Evolutionary conservation across 2,113 vertebrate genomes (phyloP).

Genomic region (human): GRCh38 chr3:7349001-7349500

Average conservation of each 20-base stretch:
- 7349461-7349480: not conserved
- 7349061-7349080: not conserved
- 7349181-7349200: constrained; percentile 40
- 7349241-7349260: constrained; percentile 30
- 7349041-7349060: not conserved
- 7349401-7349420: not conserved
- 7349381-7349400: not conserved
- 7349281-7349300: not conserved
- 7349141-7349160: not conserved
- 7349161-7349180: not conserved
- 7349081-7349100: not conserved
- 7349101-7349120: not conserved
- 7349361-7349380: not conserved
- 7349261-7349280: constrained; percentile 50
- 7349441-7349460: not conserved
- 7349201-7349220: not conserved
- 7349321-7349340: constrained; percentile 31
- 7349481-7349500: not conserved
- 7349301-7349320: not conserved
- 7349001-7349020: not conserved
- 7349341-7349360: not conserved
- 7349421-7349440: not conserved
- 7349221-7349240: constrained; percentile 47
- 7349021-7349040: not conserved
- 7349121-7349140: not conserved